Evolutionary conservation across 2,797 vertebrate genomes (phyloP), one percentile per base, ranked within the genome.

Genomic region (Triplophysa yarkandensis): DNA sequence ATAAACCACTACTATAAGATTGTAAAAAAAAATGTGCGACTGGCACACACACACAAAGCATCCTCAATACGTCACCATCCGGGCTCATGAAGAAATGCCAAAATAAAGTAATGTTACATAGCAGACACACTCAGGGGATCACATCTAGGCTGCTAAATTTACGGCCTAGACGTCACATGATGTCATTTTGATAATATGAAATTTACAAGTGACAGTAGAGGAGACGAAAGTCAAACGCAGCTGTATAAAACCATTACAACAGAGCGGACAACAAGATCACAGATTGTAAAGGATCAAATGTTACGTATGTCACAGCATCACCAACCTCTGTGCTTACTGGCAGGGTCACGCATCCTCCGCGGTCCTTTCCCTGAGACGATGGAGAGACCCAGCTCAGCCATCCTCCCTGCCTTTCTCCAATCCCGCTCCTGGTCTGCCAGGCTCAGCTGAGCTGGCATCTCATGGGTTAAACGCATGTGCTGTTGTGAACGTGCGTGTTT

Each of bases 391-490:
- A 60, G 46, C 64, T 64, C 41, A 19, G 68, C 23, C 9, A 55
- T 52, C 28, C 50, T 79, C 27, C 70, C 74, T 34, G 66, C 44
- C 69, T 73, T 72, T 44, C 63, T 78, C 76, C 81, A 74, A 64
- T 62, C 69, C 39, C 54, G 68, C 62, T 80, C 64, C 64, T 69
- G 81, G 30, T 70, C 76, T 67, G 81, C 76, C 81, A 76, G 76
- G 68, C 71, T 73, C 44, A 64, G 44, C 64, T 77, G 78, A 41
- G 81, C 81, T 70, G 81, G 81, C 81, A 82, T 82, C 9, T 62
- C 57, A 13, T 4, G 0, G 50, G 25, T 54, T 66, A 16, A 68
- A 48, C 7, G 14, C 30, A 17, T 43, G 14, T 17, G 39, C 14
- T 19, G 32, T 25, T 46, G 39, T 17, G 50, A 66, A 50, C 30